phyloP scores from a whole-genome alignment of 1,140 invertebrate species.

The Drosophila serrata region DNA sequence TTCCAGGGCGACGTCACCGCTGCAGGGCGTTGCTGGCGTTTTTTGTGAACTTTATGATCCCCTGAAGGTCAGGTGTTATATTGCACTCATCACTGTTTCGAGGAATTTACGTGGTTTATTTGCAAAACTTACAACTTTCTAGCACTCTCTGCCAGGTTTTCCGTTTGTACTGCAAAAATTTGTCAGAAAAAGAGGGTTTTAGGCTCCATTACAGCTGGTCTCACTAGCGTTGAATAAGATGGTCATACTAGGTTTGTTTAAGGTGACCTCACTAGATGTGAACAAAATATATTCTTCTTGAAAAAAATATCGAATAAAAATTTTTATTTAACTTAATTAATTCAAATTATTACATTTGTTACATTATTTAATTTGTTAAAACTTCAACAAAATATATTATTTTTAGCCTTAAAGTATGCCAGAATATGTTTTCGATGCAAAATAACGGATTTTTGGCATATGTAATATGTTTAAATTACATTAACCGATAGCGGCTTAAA shows the following conservation, averaged over 20 bases:
- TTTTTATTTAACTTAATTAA: no score
- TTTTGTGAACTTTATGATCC: neutral
- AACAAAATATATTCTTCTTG: no score
- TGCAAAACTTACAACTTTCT: constrained; percentile 51
- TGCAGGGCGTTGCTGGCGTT: constrained; percentile 30
- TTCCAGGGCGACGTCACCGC: constrained; percentile 44
- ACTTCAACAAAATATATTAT: no score
- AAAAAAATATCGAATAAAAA: no score
- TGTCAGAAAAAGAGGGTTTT: neutral
- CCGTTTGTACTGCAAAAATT: constrained; percentile 3
- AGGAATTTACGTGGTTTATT: constrained; percentile 22
- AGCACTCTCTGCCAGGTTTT: constrained; percentile 8
- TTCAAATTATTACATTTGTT: no score
- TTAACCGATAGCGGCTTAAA: no score
- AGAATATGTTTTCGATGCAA: no score
- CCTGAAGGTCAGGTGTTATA: neutral
- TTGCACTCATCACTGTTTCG: constrained; percentile 1
- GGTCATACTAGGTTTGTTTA: neutral
- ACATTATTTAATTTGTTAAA: no score
- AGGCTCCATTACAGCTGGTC: neutral
- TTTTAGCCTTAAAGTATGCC: no score
- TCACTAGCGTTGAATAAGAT: neutral
- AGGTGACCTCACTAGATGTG: neutral
- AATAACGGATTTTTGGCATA: no score
- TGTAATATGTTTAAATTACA: no score